A percentile compares a stretch with the other conserved stretches of the same genome.
Conservation (phyloP, 2,888 invertebrate species). For the Drosophila mimetica region DNA sequence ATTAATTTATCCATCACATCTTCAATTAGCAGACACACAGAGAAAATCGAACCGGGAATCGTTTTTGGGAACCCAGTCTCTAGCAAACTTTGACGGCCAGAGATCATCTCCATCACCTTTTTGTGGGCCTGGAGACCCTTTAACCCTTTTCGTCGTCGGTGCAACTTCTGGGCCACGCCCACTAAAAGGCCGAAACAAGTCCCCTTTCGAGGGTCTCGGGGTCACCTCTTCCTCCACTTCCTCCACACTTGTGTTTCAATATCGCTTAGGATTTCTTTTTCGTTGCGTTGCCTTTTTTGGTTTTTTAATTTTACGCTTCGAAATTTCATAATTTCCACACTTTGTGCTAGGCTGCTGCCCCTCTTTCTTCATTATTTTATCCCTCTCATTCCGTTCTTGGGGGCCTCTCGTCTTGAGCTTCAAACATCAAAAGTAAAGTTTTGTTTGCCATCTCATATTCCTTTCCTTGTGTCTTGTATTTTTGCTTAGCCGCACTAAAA, state of each 20-base stretch:
- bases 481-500: conserved; percentile 45
- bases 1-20: conserved; percentile 48
- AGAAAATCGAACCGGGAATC: conserved; percentile 5
- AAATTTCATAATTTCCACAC: conserved; percentile 71
- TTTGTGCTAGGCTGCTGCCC: conserved; percentile 36
- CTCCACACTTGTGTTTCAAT: conserved; percentile 43
- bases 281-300: conserved; percentile 32
- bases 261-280: conserved; percentile 32
- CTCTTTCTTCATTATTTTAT: conserved; percentile 33
- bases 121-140: conserved; percentile 22
- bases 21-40: conserved; percentile 36
- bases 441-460: conserved; percentile 39
- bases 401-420: conserved; percentile 48
- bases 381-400: conserved; percentile 29
- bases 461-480: conserved; percentile 28
- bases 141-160: conserved; percentile 47
- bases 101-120: conserved; percentile 34
- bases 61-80: conserved; percentile 10
- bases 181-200: conserved; percentile 38
- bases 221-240: conserved; percentile 46
- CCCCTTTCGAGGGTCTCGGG: conserved; percentile 49
- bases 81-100: conserved; percentile 1
- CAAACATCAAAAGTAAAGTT: conserved; percentile 66
- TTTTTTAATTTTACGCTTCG: conserved; percentile 77
- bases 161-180: conserved; percentile 64